A percentile compares a stretch with the other conserved stretches of the same genome.
Evolutionary conservation across 2,113 vertebrate species (phyloP).

Genomic region (Solenodon paradoxus): DNA sequence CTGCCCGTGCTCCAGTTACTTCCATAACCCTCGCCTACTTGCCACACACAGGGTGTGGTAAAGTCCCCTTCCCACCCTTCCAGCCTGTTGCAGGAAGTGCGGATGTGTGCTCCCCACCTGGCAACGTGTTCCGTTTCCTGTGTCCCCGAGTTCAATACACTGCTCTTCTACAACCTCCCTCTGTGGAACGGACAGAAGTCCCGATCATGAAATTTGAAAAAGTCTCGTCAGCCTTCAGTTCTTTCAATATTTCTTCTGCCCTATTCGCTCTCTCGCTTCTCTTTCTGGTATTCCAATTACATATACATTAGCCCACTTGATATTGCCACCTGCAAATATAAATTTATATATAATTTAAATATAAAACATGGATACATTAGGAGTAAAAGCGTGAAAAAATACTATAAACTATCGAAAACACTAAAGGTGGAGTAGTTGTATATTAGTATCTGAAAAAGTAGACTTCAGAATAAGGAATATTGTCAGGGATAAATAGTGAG

Average conservation of each 20-base stretch:
- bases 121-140: background rate
- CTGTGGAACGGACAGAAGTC: background rate
- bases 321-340: too few species aligned
- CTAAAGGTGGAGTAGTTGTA: background rate
- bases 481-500: background rate
- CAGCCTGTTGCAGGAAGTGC: background rate
- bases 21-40: too few species aligned
- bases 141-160: background rate
- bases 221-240: too few species aligned
- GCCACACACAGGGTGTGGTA: background rate
- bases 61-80: background rate
- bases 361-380: background rate
- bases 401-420: background rate
- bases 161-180: background rate
- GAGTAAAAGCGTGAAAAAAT: background rate
- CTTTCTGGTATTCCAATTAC: background rate
- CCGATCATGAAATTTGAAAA: too few species aligned
- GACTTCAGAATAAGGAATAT: background rate
- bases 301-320: background rate
- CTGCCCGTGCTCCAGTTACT: too few species aligned
- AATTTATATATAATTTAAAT: too few species aligned
- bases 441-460: background rate
- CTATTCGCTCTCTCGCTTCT: background rate
- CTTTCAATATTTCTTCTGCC: background rate
- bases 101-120: background rate